Evolutionary conservation across 2,888 invertebrate species (phyloP), one percentile per base, ranked within the genome.

Genomic region (Steinernema carpocapsae): DNA sequence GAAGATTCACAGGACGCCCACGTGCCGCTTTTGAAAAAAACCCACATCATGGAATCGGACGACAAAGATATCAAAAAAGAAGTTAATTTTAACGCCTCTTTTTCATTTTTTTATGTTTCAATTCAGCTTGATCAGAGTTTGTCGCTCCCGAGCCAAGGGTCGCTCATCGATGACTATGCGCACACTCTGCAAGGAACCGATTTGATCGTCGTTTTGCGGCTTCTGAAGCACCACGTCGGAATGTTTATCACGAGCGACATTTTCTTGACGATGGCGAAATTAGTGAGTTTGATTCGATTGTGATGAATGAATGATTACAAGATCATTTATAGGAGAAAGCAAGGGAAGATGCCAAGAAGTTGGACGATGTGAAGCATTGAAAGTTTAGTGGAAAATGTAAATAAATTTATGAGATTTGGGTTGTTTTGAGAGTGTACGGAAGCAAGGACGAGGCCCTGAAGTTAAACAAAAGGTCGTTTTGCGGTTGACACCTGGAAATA

Each of bases 261-360:
- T 4, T 17, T 64, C 29, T 32, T 6, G 12, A 64, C 29, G 64
- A 64, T 64, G 64, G 64, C n/a, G 12, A 12, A 64, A 26, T 32
- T 64, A 10, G 64, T 64, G 26, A 64, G 64, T 64, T 29, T n/a
- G n/a, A n/a, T n/a, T n/a, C n/a, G 7, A n/a, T n/a, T n/a, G n/a
- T n/a, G n/a, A n/a, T n/a, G n/a, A n/a, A n/a, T n/a, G n/a, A n/a
- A n/a, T n/a, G 37, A 37, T 37, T 37, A 37, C 37, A 37, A 10
- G 37, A 37, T 6, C 10, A 37, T 10, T 37, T 37, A n/a, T n/a
- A n/a, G n/a, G n/a, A n/a, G n/a, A n/a, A n/a, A n/a, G n/a, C n/a
- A n/a, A n/a, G n/a, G n/a, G n/a, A n/a, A n/a, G n/a, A n/a, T n/a
- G n/a, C n/a, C n/a, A n/a, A n/a, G n/a, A n/a, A n/a, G n/a, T n/a